phyloP scores from a whole-genome alignment of 2,888 invertebrate genomes.

The Resseliella maxima region DNA sequence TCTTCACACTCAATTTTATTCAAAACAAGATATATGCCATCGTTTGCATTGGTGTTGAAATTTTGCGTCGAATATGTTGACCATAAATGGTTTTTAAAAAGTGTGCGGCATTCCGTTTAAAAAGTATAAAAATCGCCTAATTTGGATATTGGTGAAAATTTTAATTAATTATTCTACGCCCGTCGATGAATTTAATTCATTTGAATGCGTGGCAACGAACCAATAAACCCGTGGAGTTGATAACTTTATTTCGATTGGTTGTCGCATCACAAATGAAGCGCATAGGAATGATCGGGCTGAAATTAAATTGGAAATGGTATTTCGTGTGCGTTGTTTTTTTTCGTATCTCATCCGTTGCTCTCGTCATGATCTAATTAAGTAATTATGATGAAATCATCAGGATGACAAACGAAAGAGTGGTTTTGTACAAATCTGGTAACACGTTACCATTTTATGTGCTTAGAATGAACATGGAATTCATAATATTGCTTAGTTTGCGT shows the following conservation, averaged over 20 bases:
- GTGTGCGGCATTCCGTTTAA: not conserved
- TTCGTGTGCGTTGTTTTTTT: too few relatives aligned
- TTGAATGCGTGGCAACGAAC: conserved; percentile 14
- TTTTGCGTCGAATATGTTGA: not conserved
- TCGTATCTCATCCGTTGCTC: not conserved
- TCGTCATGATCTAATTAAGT: conserved; percentile 31
- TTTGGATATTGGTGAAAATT: conserved; percentile 28
- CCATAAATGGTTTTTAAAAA: not conserved
- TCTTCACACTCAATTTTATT: not conserved
- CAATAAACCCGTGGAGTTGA: not conserved
- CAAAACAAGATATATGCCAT: not conserved
- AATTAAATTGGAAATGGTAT: conserved; percentile 33
- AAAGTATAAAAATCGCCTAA: not conserved
- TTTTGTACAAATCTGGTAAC: conserved; percentile 35
- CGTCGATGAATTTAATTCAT: not conserved
- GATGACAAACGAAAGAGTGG: not conserved
- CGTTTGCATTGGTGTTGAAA: not conserved
- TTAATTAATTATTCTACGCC: conserved; percentile 46
- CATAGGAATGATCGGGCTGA: not conserved
- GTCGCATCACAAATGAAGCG: not conserved
- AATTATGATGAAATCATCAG: conserved; percentile 37
- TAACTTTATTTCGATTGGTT: conserved; percentile 9
- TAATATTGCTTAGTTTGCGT: not conserved
- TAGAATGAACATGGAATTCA: not conserved
- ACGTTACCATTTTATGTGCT: conserved; percentile 13